A percentile compares a stretch with the other conserved stretches of the same genome.
These are phyloP conservation scores for Torymus texanus DNA, from an alignment of 2,888 invertebrate species.

Conservation along the genomic window DNA sequence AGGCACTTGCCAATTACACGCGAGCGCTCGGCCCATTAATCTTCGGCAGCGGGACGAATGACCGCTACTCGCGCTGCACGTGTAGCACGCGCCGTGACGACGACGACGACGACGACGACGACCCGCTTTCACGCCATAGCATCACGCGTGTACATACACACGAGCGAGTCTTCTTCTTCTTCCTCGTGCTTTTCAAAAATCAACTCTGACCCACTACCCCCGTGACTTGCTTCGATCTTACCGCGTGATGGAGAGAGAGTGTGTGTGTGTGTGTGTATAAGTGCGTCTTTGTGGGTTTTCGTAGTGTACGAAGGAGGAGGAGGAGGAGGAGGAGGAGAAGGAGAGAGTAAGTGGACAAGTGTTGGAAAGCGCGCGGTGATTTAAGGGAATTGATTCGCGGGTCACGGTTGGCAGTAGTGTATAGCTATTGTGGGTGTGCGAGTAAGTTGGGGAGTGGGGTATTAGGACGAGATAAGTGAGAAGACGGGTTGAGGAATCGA, in stretches of 20 bases:
- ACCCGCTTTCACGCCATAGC: slow-evolving; percentile 52
- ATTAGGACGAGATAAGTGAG: too few relatives aligned
- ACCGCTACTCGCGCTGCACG: slow-evolving; percentile 7
- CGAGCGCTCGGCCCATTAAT: slow-evolving; percentile 33
- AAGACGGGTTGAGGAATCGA: neutral
- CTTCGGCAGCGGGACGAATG: slow-evolving; percentile 6
- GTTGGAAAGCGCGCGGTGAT: neutral
- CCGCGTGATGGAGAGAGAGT: neutral
- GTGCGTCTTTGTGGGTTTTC: neutral
- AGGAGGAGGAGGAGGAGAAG: too few relatives aligned
- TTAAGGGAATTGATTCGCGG: too few relatives aligned
- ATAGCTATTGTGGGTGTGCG: too few relatives aligned
- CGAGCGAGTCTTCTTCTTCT: slow-evolving; percentile 32
- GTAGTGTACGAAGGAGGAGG: too few relatives aligned
- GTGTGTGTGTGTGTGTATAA: neutral
- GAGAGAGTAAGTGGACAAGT: too few relatives aligned
- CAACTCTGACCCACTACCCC: slow-evolving; percentile 71
- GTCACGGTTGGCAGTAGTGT: too few relatives aligned
- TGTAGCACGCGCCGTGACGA: neutral
- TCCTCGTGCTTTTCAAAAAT: slow-evolving; percentile 62
- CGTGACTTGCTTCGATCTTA: slow-evolving; percentile 65
- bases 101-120: slow-evolving; percentile 14
- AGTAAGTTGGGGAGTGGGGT: too few relatives aligned
- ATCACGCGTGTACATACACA: neutral
- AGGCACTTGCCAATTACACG: slow-evolving; percentile 22